Evolutionary conservation across 2,113 vertebrate species (phyloP).

Genomic region (Isichthys henryi): DNA sequence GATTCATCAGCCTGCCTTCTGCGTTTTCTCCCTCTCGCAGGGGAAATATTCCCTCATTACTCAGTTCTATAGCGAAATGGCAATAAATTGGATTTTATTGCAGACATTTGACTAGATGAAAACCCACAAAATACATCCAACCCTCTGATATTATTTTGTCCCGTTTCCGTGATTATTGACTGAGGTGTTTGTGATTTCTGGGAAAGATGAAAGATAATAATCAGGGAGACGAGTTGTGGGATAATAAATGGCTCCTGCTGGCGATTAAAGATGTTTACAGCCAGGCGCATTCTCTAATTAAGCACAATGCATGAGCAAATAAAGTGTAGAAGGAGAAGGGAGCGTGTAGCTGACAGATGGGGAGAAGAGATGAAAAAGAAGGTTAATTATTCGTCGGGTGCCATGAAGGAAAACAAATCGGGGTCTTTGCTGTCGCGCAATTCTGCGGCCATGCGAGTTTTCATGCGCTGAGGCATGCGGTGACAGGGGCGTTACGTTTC

Average conservation of each 20-base stretch:
- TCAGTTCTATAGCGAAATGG: conserved; percentile 30
- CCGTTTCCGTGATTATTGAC: conserved; percentile 31
- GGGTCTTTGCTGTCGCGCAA: background rate
- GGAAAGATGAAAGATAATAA: conserved; percentile 51
- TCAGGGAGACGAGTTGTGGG: background rate
- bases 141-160: conserved; percentile 52
- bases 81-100: conserved; percentile 58
- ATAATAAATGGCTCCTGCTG: background rate
- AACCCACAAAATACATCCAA: conserved; percentile 44
- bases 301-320: background rate
- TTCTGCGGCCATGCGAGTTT: background rate
- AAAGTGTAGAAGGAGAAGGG: background rate
- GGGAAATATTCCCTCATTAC: conserved; percentile 68
- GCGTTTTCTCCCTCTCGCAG: conserved; percentile 43
- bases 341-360: background rate
- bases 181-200: conserved; percentile 2
- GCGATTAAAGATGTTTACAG: background rate
- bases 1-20: conserved; percentile 51
- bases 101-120: conserved; percentile 53
- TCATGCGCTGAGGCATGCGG: background rate
- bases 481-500: background rate
- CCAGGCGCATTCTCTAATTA: background rate
- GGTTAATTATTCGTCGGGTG: background rate
- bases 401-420: background rate
- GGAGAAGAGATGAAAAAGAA: background rate